Conservation (phyloP, 2,797 vertebrate species). For the Muscicapa striata region DNA sequence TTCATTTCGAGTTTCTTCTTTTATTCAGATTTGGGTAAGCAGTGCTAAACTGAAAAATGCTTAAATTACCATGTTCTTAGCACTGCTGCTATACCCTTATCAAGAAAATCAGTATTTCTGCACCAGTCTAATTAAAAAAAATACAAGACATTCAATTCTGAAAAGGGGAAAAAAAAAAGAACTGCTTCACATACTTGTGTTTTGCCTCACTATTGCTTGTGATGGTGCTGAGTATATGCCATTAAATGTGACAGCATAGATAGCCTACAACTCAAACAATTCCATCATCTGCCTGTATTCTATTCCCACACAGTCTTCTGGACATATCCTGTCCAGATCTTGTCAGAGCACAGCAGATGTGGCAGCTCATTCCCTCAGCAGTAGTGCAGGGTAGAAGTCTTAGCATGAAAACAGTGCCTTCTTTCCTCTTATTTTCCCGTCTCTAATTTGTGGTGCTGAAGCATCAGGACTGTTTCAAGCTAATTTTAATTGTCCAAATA, state of each 20-base stretch:
- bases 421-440: background rate
- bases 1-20: background rate
- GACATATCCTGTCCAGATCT: background rate
- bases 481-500: background rate
- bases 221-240: background rate
- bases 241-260: background rate
- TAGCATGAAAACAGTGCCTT: background rate
- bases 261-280: conserved; percentile 31
- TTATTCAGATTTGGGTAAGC: background rate
- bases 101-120: background rate
- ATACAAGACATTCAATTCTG: background rate
- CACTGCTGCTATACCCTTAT: background rate
- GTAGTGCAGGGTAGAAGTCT: background rate
- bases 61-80: background rate
- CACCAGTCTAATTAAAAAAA: background rate
- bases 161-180: background rate
- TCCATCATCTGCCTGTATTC: conserved; percentile 14
- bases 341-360: conserved; percentile 24
- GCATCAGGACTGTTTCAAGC: background rate
- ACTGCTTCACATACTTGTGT: background rate
- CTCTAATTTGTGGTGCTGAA: background rate
- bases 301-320: background rate
- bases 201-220: background rate
- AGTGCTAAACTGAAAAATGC: background rate
- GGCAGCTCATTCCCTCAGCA: conserved; percentile 42